A percentile compares a stretch with the other conserved stretches of the same genome.
These are phyloP conservation scores for Drosophila gaucha DNA, from an alignment of 2,888 invertebrate genomes.

Conservation along the genomic window DNA sequence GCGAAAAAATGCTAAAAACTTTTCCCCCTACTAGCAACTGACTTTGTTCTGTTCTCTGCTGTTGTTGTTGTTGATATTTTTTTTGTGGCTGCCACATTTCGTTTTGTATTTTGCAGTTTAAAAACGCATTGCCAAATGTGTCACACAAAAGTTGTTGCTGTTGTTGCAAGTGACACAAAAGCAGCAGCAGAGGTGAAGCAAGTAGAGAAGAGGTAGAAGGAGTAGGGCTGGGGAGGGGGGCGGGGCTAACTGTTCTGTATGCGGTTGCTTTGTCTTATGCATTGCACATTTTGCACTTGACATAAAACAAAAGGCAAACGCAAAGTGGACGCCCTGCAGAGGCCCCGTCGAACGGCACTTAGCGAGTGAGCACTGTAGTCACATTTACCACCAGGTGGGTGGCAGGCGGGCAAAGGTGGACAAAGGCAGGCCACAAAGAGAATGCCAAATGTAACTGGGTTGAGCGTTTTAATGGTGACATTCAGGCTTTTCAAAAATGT, in stretches of 20 bases:
- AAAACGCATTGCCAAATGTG: slow-evolving; percentile 78
- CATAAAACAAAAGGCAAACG: slow-evolving; percentile 58
- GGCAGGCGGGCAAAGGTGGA: slow-evolving; percentile 7
- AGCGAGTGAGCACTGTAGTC: slow-evolving; percentile 48
- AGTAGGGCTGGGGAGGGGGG: too few relatives aligned
- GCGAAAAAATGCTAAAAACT: slow-evolving; percentile 67
- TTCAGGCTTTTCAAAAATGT: slow-evolving; percentile 30
- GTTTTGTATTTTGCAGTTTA: slow-evolving; percentile 70
- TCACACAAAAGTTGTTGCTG: slow-evolving; percentile 61
- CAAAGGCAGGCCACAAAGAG: slow-evolving; percentile 24
- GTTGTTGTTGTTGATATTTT: slow-evolving; percentile 38
- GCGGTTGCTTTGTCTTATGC: slow-evolving; percentile 66
- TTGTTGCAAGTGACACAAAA: slow-evolving; percentile 48
- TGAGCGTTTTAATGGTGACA: slow-evolving; percentile 57
- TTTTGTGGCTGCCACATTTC: slow-evolving; percentile 72
- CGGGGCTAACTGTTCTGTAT: slow-evolving; percentile 32
- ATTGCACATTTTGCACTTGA: slow-evolving; percentile 74
- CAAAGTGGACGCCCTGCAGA: slow-evolving; percentile 24
- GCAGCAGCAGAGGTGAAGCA: too few relatives aligned
- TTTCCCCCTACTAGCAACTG: slow-evolving; percentile 57
- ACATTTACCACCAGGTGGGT: background rate
- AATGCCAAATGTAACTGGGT: slow-evolving; percentile 38
- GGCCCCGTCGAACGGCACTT: slow-evolving; percentile 60
- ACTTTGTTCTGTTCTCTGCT: slow-evolving; percentile 43
- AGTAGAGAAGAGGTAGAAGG: too few relatives aligned